Conservation (phyloP, 2,113 vertebrate genomes). For the Panthera uncia region DNA sequence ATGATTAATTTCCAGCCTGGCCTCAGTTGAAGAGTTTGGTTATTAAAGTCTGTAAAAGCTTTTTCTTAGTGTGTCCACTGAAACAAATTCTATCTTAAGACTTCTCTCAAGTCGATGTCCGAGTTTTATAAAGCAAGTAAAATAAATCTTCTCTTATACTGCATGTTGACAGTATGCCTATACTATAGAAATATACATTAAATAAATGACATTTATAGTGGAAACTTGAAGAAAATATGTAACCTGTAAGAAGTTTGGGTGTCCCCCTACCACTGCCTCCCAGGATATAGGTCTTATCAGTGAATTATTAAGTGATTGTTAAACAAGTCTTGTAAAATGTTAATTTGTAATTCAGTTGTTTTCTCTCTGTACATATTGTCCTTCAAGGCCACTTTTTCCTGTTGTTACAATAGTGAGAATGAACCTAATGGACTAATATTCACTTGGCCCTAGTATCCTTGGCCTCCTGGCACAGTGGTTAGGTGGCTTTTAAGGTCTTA, state of each 20-base stretch:
- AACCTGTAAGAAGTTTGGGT: background rate
- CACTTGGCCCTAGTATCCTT: background rate
- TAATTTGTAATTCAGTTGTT: background rate
- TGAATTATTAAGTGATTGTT: background rate
- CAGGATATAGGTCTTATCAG: background rate
- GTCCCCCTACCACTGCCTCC: background rate
- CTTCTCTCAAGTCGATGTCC: background rate
- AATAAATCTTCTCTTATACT: background rate
- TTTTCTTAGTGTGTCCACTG: background rate
- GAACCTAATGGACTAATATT: background rate
- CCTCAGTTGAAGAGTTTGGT: background rate
- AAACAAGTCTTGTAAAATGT: background rate
- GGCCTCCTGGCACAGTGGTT: background rate
- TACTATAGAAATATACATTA: background rate
- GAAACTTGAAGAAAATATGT: background rate
- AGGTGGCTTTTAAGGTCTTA: background rate
- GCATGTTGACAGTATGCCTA: background rate
- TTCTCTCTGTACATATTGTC: background rate
- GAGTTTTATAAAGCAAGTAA: background rate
- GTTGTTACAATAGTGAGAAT: constrained; percentile 3
- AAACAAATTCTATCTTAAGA: constrained; percentile 49
- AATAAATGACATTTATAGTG: background rate
- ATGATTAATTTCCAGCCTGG: constrained; percentile 4
- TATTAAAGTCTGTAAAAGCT: background rate
- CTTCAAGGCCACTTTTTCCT: background rate